phyloP scores from a whole-genome alignment of 2,888 invertebrate species.

The Drosophila mimetica region DNA sequence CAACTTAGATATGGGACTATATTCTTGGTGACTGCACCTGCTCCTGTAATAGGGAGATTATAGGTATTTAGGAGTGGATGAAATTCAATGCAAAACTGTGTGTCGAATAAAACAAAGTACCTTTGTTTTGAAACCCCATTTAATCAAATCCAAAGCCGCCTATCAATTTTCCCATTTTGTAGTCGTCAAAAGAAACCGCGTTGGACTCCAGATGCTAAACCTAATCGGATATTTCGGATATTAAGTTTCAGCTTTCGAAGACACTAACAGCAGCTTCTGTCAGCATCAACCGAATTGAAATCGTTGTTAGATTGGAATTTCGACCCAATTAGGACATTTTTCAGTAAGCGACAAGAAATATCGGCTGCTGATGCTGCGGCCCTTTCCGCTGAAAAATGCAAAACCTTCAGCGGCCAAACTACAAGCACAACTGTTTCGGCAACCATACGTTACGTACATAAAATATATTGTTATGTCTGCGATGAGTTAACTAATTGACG shows the following conservation, averaged over 20 bases:
- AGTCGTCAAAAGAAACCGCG: constrained; percentile 48
- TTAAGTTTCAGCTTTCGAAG: not conserved
- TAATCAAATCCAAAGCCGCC: not conserved
- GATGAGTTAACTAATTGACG: constrained; percentile 78
- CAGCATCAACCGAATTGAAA: constrained; percentile 58
- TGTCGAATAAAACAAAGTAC: no score
- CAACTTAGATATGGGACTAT: not conserved
- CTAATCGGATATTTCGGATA: constrained; percentile 28
- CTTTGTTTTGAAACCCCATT: no score
- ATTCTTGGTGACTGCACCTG: constrained; percentile 29
- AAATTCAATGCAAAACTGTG: no score
- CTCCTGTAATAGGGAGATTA: no score
- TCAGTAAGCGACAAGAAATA: constrained; percentile 48
- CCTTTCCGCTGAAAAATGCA: constrained; percentile 67
- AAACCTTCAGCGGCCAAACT: constrained; percentile 39
- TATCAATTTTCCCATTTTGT: constrained; percentile 53
- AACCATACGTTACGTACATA: constrained; percentile 53
- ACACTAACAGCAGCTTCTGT: constrained; percentile 45
- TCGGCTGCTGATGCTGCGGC: constrained; percentile 42
- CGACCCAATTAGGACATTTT: constrained; percentile 81
- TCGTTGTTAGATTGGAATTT: constrained; percentile 82
- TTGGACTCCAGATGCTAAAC: not conserved
- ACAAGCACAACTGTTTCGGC: constrained; percentile 55
- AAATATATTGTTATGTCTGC: constrained; percentile 79
- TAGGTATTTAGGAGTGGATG: no score